These are phyloP conservation scores for Platichthys stellatus DNA, from an alignment of 2,113 vertebrate genomes.

Conservation along the genomic window DNA sequence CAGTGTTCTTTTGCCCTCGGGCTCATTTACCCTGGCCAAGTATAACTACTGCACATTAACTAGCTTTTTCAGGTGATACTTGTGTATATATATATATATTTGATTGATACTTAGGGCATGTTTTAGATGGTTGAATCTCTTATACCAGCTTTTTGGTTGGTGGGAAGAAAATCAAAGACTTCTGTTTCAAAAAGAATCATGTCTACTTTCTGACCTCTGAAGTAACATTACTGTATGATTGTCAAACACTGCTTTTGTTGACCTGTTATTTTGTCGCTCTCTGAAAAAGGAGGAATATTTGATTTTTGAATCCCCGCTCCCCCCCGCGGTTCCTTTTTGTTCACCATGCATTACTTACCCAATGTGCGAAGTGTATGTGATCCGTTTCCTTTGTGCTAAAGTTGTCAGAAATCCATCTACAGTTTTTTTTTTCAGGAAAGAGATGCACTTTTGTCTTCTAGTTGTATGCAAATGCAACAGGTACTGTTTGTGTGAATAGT, in stretches of 20 bases:
- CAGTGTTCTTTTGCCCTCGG: conserved; percentile 52
- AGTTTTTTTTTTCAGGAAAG: conserved; percentile 51
- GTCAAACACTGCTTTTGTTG: conserved; percentile 22
- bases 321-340: conserved; percentile 37
- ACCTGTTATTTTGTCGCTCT: conserved; percentile 5
- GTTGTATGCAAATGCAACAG: conserved; percentile 50
- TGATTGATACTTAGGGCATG: conserved; percentile 35
- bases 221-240: conserved; percentile 14
- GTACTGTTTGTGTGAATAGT: conserved; percentile 67
- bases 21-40: conserved; percentile 42
- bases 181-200: not conserved
- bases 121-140: conserved; percentile 48
- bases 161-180: conserved; percentile 15
- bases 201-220: conserved; percentile 29
- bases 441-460: conserved; percentile 57
- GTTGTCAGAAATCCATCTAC: conserved; percentile 40
- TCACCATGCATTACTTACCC: conserved; percentile 56
- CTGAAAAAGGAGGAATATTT: conserved; percentile 22
- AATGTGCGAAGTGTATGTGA: conserved; percentile 67
- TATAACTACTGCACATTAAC: conserved; percentile 60
- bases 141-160: conserved; percentile 27
- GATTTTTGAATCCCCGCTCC: conserved; percentile 25
- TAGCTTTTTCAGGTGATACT: conserved; percentile 56
- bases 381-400: conserved; percentile 30
- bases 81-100: conserved; percentile 34